Evolutionary conservation across 2,113 vertebrate species (phyloP), one percentile per base, ranked within the genome.

Genomic region (Ellobius talpinus): DNA sequence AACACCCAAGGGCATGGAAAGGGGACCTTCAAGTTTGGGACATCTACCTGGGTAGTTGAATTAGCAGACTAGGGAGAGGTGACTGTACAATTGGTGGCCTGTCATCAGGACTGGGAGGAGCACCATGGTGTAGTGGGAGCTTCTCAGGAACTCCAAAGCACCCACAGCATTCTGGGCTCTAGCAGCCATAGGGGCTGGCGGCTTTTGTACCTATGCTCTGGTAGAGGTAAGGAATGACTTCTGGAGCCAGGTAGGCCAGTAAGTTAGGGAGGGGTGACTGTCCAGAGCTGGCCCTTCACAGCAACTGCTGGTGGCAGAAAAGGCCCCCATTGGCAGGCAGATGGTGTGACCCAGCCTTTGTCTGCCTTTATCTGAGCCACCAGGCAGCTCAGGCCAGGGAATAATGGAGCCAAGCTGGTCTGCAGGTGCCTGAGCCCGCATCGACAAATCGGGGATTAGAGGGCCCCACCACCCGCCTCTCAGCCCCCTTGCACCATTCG

Each of bases 311-410:
- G 96, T 98, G 96, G 97, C 93, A 97, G 97, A 97, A 98, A 98
- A 98, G 97, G 97, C 95, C 97, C 97, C 95, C 90, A 95, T 97
- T 97, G 98, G 98, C 98, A 97, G 98, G 98, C 98, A 98, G 98
- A 98, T 98, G 98, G 97, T 97, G 97, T 97, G 96, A 97, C 97
- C 98, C 63, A 86, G 96, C 86, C 98, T 98, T 99, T 99, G 98
- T 99, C 98, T 98, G 97, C 95, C 98, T 98, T 99, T 98, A 98
- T 98, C 98, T 98, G 98, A 97, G 96, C 91, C 96, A 97, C 96
- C 90, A 94, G 98, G 98, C 98, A 98, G 98, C 98, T 98, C 98
- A 96, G 96, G 94, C 98, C 98, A 97, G 98, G 98, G 98, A 99
- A 99, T 98, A 98, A 98, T 98, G 98, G 98, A 99, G 98, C 97